Conservation (phyloP, 2,797 vertebrate species). For the Aldrovandia affinis region DNA sequence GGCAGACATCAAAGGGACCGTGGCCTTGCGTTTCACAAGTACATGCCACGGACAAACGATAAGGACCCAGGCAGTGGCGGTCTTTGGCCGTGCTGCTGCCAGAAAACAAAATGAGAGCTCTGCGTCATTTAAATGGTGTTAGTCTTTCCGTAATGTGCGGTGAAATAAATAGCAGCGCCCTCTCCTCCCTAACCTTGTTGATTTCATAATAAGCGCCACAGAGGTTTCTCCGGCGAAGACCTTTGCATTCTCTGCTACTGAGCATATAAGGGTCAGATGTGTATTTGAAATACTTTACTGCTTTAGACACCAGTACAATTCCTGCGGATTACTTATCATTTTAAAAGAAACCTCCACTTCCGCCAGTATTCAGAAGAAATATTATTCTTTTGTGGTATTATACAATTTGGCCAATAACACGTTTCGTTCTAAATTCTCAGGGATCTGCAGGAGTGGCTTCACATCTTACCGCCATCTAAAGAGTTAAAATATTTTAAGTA, state of each 20-base stretch:
- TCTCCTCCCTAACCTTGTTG: background rate
- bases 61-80: background rate
- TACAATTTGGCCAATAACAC: background rate
- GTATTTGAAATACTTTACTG: background rate
- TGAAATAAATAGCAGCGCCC: background rate
- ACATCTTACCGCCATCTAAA: no score
- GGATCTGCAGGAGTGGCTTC: background rate
- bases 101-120: background rate
- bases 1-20: slow-evolving; percentile 4
- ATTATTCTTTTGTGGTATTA: background rate
- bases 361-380: background rate
- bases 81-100: background rate
- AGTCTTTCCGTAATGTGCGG: background rate
- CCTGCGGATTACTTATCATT: background rate
- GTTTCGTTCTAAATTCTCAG: background rate
- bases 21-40: slow-evolving; percentile 3
- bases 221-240: background rate
- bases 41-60: background rate
- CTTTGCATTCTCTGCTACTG: background rate
- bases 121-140: background rate
- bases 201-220: background rate
- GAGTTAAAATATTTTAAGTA: background rate
- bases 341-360: background rate
- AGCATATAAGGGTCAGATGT: background rate
- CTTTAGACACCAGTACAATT: background rate